Evolutionary conservation across 2,113 vertebrate species (phyloP).

Genomic region (Brachypodius melanocephalos): DNA sequence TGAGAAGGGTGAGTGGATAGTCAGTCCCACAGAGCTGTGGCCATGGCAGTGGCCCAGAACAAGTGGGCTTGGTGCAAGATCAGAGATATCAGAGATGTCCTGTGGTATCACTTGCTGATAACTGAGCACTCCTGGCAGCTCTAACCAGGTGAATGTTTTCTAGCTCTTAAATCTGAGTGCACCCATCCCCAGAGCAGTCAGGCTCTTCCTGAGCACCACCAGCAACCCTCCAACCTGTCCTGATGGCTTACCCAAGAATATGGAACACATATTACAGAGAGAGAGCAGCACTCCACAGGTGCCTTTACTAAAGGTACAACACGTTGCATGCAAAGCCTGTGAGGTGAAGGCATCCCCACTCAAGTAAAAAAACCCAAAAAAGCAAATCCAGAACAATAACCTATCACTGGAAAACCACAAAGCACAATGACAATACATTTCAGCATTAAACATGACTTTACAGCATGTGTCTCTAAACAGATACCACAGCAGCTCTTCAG

Average conservation of each 20-base stretch:
- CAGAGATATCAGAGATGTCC: not conserved
- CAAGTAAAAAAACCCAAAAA: not conserved
- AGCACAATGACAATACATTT: not conserved
- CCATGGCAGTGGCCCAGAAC: not conserved
- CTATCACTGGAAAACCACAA: not conserved
- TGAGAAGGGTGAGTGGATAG: not conserved
- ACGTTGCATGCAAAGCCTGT: not conserved
- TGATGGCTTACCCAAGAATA: not conserved
- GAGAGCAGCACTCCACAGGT: not conserved
- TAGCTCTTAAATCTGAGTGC: not conserved
- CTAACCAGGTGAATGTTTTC: not conserved
- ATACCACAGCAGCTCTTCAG: constrained; percentile 13
- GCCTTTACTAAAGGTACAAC: not conserved
- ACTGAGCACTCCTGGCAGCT: not conserved
- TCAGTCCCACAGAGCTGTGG: not conserved
- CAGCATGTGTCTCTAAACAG: constrained; percentile 33
- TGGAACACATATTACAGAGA: not conserved
- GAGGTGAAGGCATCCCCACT: not conserved
- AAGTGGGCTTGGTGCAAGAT: not conserved
- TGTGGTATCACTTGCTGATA: not conserved
- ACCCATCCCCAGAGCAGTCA: not conserved
- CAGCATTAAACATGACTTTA: not conserved
- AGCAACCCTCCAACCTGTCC: not conserved
- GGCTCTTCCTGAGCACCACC: not conserved
- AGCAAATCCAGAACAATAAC: not conserved